Conservation (phyloP, 1,140 invertebrate genomes). For the Rhagoletis zephyria region DNA sequence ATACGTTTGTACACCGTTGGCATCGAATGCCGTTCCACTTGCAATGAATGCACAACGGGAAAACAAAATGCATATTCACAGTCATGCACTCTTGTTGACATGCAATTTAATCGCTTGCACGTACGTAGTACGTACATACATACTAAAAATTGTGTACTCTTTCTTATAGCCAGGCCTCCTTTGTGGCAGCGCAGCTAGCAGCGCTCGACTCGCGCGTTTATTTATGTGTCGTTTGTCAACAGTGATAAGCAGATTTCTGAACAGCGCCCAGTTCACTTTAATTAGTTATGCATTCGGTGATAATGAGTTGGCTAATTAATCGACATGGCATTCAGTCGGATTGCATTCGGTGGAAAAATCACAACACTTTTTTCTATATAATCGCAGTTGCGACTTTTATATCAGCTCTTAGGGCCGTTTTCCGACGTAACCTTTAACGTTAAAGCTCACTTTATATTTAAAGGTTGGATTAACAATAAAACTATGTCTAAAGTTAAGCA, state of each 20-base stretch:
- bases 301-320: not conserved
- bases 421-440: no score
- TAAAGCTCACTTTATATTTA: no score
- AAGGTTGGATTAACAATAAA: no score
- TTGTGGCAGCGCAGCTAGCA: not conserved
- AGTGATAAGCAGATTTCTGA: not conserved
- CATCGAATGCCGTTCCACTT: not conserved
- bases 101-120: not conserved
- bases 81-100: no score
- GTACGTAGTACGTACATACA: not conserved
- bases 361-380: not conserved
- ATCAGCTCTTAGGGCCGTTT: no score
- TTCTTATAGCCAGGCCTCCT: conserved; percentile 15
- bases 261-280: not conserved
- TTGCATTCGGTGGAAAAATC: not conserved
- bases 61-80: not conserved
- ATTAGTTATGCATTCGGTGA: conserved; percentile 19
- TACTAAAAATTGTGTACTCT: not conserved
- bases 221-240: no score
- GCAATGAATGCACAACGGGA: not conserved
- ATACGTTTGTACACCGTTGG: not conserved
- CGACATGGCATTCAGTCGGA: not conserved
- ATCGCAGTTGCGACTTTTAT: no score
- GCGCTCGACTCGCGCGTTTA: not conserved
- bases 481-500: no score